Base-by-base conservation (phyloP, 2,113 vertebrate genomes). In the Ictalurus punctatus region DNA sequence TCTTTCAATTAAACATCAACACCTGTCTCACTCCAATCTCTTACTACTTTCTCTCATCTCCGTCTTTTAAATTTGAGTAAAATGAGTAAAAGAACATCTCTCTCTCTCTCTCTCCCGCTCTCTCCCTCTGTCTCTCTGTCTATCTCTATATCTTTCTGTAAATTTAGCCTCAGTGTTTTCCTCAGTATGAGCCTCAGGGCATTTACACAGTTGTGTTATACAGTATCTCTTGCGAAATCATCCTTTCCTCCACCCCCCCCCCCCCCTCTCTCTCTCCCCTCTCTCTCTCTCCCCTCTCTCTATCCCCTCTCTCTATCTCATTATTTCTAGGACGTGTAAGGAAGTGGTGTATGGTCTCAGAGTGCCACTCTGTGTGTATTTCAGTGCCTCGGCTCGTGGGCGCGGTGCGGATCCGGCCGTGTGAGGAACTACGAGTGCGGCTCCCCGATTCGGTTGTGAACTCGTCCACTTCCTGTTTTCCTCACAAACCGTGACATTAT, bases 11-110 rank as follows among this genome's bases (percentile, higher is more conserved):
- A 16, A 67, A 67, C 67, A 71, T 14, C 67, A 30, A n/a, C 14
- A 37, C 69, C 30, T 34, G 30, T 19, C 90, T 44, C 87, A 86
- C 89, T 84, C 34, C 54, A 79, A 44, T 82, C 89, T 71, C 61
- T 2, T 8, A 7, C 7, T 67, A 84, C 78, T 30, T 27, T 54
- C 71, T 37, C 30, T 37, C 16, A 14, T 61, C 34, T 17, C 14
- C 1, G 7, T 65, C 23, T 27, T 23, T 63, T 27, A 63, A 63
- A 9, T 61, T 61, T 61, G 59, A 61, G 59, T 21, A 61, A 23
- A 21, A 61, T 8, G 59, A 61, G 61, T 65, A 27, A 65, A 65
- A 65, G 17, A 59, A 58, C 56, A 58, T 13, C 65, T 13, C 65
- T n/a, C 65, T 67, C 25, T n/a, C 25, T 67, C 9, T 65, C 23